A percentile compares a stretch with the other conserved stretches of the same genome.
These are phyloP conservation scores for Xanthorhoe designata DNA, from an alignment of 2,888 invertebrate species.

Conservation along the genomic window DNA sequence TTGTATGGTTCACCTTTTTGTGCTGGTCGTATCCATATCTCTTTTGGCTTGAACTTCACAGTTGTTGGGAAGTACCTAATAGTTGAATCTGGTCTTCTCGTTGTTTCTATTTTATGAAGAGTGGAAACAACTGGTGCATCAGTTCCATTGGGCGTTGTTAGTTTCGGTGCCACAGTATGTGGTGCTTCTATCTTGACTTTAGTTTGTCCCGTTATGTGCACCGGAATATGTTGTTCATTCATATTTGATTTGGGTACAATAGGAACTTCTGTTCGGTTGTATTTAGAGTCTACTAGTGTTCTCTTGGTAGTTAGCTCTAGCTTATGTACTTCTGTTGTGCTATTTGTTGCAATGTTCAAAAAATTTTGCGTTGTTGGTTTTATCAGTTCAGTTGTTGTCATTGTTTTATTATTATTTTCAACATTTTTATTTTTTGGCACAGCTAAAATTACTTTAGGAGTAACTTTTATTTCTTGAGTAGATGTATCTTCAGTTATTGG, in stretches of 20 bases:
- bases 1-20: conserved; percentile 78
- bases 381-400: conserved; percentile 6
- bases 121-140: conserved; percentile 35
- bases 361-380: conserved; percentile 26
- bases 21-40: conserved; percentile 80
- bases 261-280: conserved; percentile 55
- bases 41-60: conserved; percentile 76
- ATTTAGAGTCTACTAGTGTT: conserved; percentile 43
- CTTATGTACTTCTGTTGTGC: conserved; percentile 26
- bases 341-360: conserved; percentile 23
- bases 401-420: neutral
- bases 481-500: conserved; percentile 13
- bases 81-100: conserved; percentile 63
- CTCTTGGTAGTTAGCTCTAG: conserved; percentile 40
- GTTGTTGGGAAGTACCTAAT: conserved; percentile 64
- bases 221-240: conserved; percentile 39
- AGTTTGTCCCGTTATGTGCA: conserved; percentile 28
- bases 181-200: conserved; percentile 17
- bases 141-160: conserved; percentile 17
- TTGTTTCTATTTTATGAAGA: conserved; percentile 50
- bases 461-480: conserved; percentile 5
- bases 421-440: conserved; percentile 3
- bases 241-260: conserved; percentile 38
- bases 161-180: conserved; percentile 13
- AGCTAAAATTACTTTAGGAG: neutral